Evolutionary conservation across 1,140 invertebrate genomes (phyloP).

Genomic region (Drosophila nikananu): DNA sequence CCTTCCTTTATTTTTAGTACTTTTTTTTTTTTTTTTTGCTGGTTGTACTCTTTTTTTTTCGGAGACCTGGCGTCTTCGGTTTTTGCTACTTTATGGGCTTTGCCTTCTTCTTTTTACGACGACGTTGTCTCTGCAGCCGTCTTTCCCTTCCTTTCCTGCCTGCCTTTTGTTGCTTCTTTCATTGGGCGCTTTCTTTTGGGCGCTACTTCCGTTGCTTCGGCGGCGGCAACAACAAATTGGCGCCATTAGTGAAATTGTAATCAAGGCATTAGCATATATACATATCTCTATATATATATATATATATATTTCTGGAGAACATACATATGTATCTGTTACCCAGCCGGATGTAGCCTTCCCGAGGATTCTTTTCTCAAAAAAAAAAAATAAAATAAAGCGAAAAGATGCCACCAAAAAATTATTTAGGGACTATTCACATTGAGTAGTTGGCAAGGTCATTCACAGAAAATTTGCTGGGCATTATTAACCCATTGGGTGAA

Average conservation of each 20-base stretch:
- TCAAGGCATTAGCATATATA: slow-evolving; percentile 62
- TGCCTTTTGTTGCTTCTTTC: slow-evolving; percentile 51
- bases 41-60: slow-evolving; percentile 16
- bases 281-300: slow-evolving; percentile 1
- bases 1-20: slow-evolving; percentile 19
- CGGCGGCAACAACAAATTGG: slow-evolving; percentile 70
- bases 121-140: slow-evolving; percentile 15
- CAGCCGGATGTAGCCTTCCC: slow-evolving; percentile 21
- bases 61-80: slow-evolving; percentile 30
- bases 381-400: neutral
- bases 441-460: slow-evolving; percentile 40
- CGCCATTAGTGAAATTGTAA: slow-evolving; percentile 76
- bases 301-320: neutral
- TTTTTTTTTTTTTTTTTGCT: slow-evolving; percentile 22
- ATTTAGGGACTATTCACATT: slow-evolving; percentile 22
- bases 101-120: slow-evolving; percentile 28
- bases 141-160: slow-evolving; percentile 2
- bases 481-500: slow-evolving; percentile 4
- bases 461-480: slow-evolving; percentile 17
- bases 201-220: slow-evolving; percentile 44
- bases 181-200: slow-evolving; percentile 24
- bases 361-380: slow-evolving; percentile 8
- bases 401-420: slow-evolving; percentile 26
- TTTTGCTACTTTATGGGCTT: slow-evolving; percentile 38
- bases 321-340: slow-evolving; percentile 7